A percentile compares a stretch with the other conserved stretches of the same genome.
Evolutionary conservation across 2,888 invertebrate genomes (phyloP).

Genomic region (Pachydiplax longipennis): DNA sequence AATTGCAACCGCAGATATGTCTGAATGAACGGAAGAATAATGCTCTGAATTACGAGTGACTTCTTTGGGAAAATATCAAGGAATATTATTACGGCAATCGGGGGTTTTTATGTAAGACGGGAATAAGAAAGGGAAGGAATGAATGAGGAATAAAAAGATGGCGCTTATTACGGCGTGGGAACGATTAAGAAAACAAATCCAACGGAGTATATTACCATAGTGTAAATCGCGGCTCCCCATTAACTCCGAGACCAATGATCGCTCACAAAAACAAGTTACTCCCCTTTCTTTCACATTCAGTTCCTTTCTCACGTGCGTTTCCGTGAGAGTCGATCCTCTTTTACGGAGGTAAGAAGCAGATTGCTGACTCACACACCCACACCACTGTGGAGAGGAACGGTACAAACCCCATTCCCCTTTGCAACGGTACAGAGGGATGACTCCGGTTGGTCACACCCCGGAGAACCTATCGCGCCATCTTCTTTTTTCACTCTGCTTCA

Average conservation of each 20-base stretch:
- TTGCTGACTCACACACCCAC: constrained; percentile 16
- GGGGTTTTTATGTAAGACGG: too few relatives aligned
- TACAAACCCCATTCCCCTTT: not conserved
- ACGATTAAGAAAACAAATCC: too few relatives aligned
- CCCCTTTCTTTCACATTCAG: not conserved
- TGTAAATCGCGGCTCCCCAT: not conserved
- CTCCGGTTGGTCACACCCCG: constrained; percentile 2
- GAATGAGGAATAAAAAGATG: too few relatives aligned
- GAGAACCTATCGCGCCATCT: not conserved
- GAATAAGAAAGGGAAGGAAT: too few relatives aligned
- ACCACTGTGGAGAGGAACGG: not conserved
- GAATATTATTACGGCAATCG: too few relatives aligned
- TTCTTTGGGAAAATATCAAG: too few relatives aligned
- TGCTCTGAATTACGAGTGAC: too few relatives aligned
- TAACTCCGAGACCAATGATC: not conserved
- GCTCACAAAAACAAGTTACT: not conserved
- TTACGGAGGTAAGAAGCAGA: not conserved
- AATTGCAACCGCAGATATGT: too few relatives aligned
- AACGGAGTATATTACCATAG: too few relatives aligned
- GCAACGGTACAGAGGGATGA: constrained; percentile 11
- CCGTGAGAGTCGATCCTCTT: not conserved
- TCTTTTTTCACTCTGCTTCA: not conserved
- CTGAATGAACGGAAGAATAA: too few relatives aligned
- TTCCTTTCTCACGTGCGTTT: not conserved
- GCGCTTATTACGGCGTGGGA: too few relatives aligned